Evolutionary conservation across 64 coral and sea anemone species (phyloP), one percentile per base, ranked within the genome.

Genomic region (Stichodactyla mertensii): DNA sequence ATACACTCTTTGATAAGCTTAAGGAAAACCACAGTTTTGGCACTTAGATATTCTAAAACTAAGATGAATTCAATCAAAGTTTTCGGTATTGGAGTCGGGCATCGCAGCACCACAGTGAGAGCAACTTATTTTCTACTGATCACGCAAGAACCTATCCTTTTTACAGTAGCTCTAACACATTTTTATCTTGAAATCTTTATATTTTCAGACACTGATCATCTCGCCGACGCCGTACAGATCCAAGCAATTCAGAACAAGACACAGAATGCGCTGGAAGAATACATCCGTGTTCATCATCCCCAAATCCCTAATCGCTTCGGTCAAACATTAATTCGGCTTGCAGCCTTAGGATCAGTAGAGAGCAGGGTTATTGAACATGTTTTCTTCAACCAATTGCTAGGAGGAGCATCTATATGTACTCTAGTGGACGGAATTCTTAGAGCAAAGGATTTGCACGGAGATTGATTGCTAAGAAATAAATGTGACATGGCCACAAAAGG

Each of bases 241-340:
- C 94, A 96, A 89, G 94, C 94, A 8, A 84, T 96, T 52, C 94
- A 96, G 53, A 96, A 96, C 31, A 96, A 96, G 80, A 93, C 94
- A 15, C 91, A 92, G 19, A 96, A 96, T 82, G 94, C 94, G 16
- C 61, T 96, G n/a, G 94, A 96, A 52, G 94, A 96, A 23, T 96
- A 96, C 54, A 84, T 87, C 7, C 91, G 94, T 53, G 64, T 92
- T 5, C 70, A 96, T 28, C 86, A 78, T 23, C 61, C 64, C 20
- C 88, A 96, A 28, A 70, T 69, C 4, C 88, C 91, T 16, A 92
- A 87, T 64, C 85, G 94, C 52, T 93, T 96, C 84, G 94, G 94
- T n/a, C 94, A 93, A 60, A 79, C 91, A 12, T 54, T 96, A 23
- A 55, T 96, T 55, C 91, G 91, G 71, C 71, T 96, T 7, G 91